Evolutionary conservation across 2,888 invertebrate species (phyloP), one percentile per base, ranked within the genome.

Genomic region (Sminthurinus aureus): DNA sequence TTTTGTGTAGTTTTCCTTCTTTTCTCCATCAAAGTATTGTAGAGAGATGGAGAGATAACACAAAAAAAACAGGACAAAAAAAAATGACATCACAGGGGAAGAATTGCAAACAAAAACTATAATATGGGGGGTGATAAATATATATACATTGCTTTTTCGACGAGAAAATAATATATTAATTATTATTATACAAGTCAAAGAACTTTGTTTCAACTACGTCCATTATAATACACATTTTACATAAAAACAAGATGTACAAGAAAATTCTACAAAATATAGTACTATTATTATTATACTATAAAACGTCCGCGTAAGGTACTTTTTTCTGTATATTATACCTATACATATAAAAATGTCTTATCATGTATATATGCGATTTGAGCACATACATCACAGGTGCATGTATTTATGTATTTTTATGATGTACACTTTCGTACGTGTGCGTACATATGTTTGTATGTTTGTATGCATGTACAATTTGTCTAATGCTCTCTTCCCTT

Each of bases 1-100:
- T 69, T 71, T 22, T 51, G 71, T 52, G 50, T 79, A 71, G 51
- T 2, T 71, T 52, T 52, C 71, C 69, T 51, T 69, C 12, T 20
- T 22, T 9, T 38, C n/a, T n/a, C n/a, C n/a, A n/a, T n/a, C n/a
- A n/a, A n/a, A n/a, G n/a, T 71, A 51, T 52, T 50, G 22, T 38
- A 69, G 69, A 67, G 67, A 79, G 67, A 67, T 38, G 69, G 26
- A 52, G 64, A 67, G 67, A 67, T 69, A 50, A 79, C 67, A 78
- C 11, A 51, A 12, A 22, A 9, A n/a, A 20, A 66, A 20, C 6
- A 20, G 20, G 71, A 22, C 6, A 4, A 22, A 1, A 22, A 22
- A 22, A 71, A 71, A 22, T 50, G 69, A 71, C 71, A 69, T 79
- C 52, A 69, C 52, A 79, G 71, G 79, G 71, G 69, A 69, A 79